Evolutionary conservation across 2,888 invertebrate genomes (phyloP).

Genomic region (Drosophila histrio): DNA sequence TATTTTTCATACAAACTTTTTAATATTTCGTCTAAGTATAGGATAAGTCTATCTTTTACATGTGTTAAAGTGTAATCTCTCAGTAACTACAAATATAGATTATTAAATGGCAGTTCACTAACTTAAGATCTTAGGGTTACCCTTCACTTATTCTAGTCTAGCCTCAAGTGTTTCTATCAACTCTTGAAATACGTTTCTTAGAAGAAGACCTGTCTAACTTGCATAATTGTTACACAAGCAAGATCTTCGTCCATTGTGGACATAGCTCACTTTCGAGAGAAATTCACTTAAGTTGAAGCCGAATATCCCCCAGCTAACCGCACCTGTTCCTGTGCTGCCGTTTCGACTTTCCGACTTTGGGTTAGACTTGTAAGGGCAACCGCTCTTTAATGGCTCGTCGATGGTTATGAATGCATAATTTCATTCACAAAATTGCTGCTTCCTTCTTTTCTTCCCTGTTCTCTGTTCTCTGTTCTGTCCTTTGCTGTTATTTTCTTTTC

Average conservation of each 20-base stretch:
- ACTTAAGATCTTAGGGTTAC: background rate
- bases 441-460: constrained; percentile 27
- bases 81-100: no score
- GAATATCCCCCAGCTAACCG: background rate
- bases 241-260: constrained; percentile 17
- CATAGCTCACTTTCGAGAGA: constrained; percentile 37
- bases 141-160: background rate
- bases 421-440: constrained; percentile 66
- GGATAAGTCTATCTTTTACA: no score
- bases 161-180: background rate
- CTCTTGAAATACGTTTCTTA: background rate
- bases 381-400: constrained; percentile 56
- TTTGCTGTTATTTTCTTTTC: constrained; percentile 1
- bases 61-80: no score
- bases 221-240: background rate
- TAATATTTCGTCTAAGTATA: no score
- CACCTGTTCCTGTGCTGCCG: constrained; percentile 31
- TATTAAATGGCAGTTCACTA: no score
- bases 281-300: constrained; percentile 37
- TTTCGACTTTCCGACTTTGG: constrained; percentile 22
- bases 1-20: no score
- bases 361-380: constrained; percentile 7
- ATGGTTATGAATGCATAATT: constrained; percentile 76
- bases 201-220: background rate
- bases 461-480: background rate